Percentiles rank a stretch among this genome's conserved stretches.
These are phyloP conservation scores for Pelodiscus sinensis DNA, from an alignment of 2,113 vertebrate species.

Conservation along the genomic window DNA sequence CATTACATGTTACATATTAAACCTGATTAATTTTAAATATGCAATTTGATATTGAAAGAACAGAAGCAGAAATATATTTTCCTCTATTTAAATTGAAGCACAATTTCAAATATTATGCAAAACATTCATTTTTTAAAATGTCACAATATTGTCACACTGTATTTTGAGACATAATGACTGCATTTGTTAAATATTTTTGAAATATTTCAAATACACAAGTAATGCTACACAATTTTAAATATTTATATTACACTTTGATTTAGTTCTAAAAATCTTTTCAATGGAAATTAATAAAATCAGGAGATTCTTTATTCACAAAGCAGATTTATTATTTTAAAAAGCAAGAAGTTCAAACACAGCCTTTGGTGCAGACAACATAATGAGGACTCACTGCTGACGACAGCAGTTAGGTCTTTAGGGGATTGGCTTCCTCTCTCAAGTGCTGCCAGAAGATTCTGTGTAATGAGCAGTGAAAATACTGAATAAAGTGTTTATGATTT, in stretches of 20 bases:
- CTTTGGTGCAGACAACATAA: conserved; percentile 8
- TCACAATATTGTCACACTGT: neutral
- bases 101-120: neutral
- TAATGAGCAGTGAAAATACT: conserved; percentile 64
- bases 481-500: conserved; percentile 75
- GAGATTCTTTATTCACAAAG: conserved; percentile 4
- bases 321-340: conserved; percentile 38
- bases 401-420: conserved; percentile 48
- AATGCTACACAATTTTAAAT: conserved; percentile 1
- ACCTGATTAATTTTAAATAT: neutral
- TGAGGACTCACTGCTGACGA: conserved; percentile 33
- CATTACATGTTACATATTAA: neutral
- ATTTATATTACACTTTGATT: conserved; percentile 23
- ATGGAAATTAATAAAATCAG: conserved; percentile 1
- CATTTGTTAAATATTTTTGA: neutral
- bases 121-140: conserved; percentile 30
- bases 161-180: neutral
- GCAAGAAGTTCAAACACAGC: neutral
- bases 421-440: conserved; percentile 59
- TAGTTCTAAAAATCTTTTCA: neutral
- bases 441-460: conserved; percentile 57
- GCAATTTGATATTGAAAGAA: neutral
- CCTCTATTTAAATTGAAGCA: neutral
- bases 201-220: neutral
- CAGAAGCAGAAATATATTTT: neutral